phyloP scores from a whole-genome alignment of 2,113 vertebrate species.

The Vombatus ursinus region DNA sequence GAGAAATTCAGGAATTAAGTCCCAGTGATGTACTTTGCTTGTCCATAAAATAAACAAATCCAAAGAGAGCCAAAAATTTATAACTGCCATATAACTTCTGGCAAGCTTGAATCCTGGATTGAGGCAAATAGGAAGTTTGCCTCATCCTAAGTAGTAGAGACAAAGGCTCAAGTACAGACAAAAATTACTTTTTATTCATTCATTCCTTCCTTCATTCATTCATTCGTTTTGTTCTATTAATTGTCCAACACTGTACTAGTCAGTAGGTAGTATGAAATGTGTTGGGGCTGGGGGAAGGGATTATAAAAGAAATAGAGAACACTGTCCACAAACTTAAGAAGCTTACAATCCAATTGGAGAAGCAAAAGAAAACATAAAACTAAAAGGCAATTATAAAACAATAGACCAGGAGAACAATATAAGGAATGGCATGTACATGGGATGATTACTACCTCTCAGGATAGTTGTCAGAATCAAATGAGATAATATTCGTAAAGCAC shows the following conservation, averaged over 20 bases:
- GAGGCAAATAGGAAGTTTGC: background rate
- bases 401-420: background rate
- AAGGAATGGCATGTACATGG: background rate
- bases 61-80: background rate
- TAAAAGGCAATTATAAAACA: background rate
- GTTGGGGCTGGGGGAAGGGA: background rate
- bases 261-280: background rate
- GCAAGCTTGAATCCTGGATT: background rate
- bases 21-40: background rate
- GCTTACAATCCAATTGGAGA: background rate
- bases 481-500: background rate
- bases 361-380: background rate
- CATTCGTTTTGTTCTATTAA: background rate
- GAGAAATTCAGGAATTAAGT: background rate
- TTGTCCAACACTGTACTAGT: background rate
- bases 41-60: background rate
- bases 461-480: background rate
- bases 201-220: too few relatives aligned
- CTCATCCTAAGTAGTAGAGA: background rate
- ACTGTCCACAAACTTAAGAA: background rate
- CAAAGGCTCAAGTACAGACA: background rate
- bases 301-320: background rate
- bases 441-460: background rate
- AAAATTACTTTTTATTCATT: background rate
- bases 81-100: background rate